Percentiles rank a stretch among this genome's conserved stretches.
Evolutionary conservation across 2,888 invertebrate species (phyloP).

Genomic region (Gari tellinella): DNA sequence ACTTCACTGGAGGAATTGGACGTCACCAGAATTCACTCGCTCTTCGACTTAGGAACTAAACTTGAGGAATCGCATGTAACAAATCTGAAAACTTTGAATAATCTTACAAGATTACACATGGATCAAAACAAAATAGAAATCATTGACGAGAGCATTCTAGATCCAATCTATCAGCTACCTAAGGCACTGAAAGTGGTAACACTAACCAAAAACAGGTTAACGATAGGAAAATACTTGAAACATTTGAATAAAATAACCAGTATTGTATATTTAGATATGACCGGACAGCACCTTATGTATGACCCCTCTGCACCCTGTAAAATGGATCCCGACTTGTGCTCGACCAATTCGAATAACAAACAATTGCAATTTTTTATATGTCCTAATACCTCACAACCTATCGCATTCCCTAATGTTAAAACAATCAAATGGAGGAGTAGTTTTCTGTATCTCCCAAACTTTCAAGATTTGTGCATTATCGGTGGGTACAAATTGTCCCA

Average conservation of each 20-base stretch:
- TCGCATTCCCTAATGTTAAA: neutral
- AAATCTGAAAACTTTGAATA: slow-evolving; percentile 30
- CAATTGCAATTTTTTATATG: too few relatives aligned
- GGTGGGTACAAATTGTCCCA: slow-evolving; percentile 12
- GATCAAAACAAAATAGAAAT: slow-evolving; percentile 58
- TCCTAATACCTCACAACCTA: too few relatives aligned
- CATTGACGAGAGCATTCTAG: slow-evolving; percentile 27
- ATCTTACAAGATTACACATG: slow-evolving; percentile 30
- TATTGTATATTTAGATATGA: slow-evolving; percentile 32
- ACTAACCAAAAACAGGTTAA: slow-evolving; percentile 42
- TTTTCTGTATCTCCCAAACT: slow-evolving; percentile 13
- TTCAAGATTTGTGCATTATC: slow-evolving; percentile 12
- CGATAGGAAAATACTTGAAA: slow-evolving; percentile 21
- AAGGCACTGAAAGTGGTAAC: slow-evolving; percentile 11
- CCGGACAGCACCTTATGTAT: slow-evolving; percentile 42
- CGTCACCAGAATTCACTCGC: slow-evolving; percentile 32
- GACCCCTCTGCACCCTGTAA: slow-evolving; percentile 29
- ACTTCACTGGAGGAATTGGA: slow-evolving; percentile 15
- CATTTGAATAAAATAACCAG: slow-evolving; percentile 4
- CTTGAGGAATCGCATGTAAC: slow-evolving; percentile 13
- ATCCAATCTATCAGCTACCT: slow-evolving; percentile 4
- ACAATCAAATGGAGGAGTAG: slow-evolving; percentile 31
- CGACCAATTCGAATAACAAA: neutral
- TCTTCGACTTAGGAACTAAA: slow-evolving; percentile 18
- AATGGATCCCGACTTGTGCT: neutral